Base-by-base conservation (phyloP, 1,140 invertebrate species). In the Mya arenaria region DNA sequence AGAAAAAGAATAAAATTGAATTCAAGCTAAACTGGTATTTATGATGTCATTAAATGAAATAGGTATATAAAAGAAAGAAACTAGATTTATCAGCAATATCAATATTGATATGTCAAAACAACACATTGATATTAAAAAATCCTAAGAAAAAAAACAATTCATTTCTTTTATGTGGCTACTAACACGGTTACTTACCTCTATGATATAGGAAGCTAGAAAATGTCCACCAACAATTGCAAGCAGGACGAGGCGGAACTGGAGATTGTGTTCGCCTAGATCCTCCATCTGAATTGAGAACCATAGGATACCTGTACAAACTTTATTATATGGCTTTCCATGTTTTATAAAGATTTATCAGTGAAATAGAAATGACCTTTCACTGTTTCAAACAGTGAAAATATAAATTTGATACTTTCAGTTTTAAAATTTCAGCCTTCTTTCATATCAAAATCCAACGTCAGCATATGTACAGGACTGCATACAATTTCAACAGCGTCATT, bases 181-280 rank as follows among this genome's bases (percentile, higher is more conserved):
- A 32, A 10, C 10, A 4, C n/a, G 23, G 17, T 19, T 32, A 58
- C 73, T 44, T 77, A 84, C 81, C 84, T 85, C 84, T 34, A 85
- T 13, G 4, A 80, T n/a, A 19, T 78, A 56, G 28, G 79, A 30
- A 3, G 37, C 55, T 32, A 85, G 4, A 48, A 85, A 79, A 85
- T 83, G 80, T 8, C 60, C 75, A 17, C 41, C 69, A 65, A 81
- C 68, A 34, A 85, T 66, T 4, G 41, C 52, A 5, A 85, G 55
- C 0, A 85, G 37, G 17, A 81, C n/a, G 8, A 30, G 69, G 36
- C 84, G 37, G 36, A 85, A 85, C 30, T 32, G 25, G 25, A 83
- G 19, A 8, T 80, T 34, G 30, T 74, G 82, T 1, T 69, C 37
- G 30, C 68, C 52, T 6, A 85, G 39, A 25, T 25, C 30, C 74